phyloP scores from a whole-genome alignment of 2,888 invertebrate genomes.

The Coelopa pilipes region DNA sequence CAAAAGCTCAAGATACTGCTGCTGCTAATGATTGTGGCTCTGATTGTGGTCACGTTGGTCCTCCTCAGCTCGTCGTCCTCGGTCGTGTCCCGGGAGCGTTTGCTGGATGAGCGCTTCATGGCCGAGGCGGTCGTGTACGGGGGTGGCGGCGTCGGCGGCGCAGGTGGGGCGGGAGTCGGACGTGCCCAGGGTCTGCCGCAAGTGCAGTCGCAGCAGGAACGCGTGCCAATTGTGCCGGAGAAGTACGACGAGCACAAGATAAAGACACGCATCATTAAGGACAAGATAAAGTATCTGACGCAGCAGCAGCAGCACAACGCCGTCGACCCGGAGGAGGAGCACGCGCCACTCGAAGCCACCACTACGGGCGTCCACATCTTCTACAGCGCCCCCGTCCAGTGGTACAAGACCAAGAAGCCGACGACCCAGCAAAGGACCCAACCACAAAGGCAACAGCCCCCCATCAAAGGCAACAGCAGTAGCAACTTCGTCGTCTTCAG shows the following conservation, averaged over 20 bases:
- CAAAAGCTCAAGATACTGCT: conserved; percentile 63
- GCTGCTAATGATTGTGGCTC: conserved; percentile 57
- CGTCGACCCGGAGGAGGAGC: conserved; percentile 55
- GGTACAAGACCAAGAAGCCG: conserved; percentile 63
- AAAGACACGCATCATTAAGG: conserved; percentile 63
- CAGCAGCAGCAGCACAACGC: conserved; percentile 50
- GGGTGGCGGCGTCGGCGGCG: conserved; percentile 11
- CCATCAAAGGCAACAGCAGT: not conserved
- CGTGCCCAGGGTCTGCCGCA: conserved; percentile 41
- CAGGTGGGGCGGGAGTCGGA: conserved; percentile 32
- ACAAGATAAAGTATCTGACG: conserved; percentile 61
- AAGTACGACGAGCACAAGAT: conserved; percentile 66
- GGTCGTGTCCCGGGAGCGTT: conserved; percentile 54
- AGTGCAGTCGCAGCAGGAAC: conserved; percentile 52
- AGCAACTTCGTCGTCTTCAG: conserved; percentile 9
- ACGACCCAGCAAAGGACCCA: conserved; percentile 31
- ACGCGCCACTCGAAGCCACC: conserved; percentile 54
- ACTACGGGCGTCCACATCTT: conserved; percentile 65
- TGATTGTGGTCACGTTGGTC: conserved; percentile 61
- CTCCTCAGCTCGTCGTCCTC: conserved; percentile 56
- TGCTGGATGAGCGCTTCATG: conserved; percentile 59
- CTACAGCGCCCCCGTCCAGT: conserved; percentile 63
- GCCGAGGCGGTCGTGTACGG: conserved; percentile 50
- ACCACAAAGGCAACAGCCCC: not conserved
- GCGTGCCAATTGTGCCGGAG: conserved; percentile 63